Evolutionary conservation across 2,797 vertebrate species (phyloP).

Genomic region (Fringilla coelebs): DNA sequence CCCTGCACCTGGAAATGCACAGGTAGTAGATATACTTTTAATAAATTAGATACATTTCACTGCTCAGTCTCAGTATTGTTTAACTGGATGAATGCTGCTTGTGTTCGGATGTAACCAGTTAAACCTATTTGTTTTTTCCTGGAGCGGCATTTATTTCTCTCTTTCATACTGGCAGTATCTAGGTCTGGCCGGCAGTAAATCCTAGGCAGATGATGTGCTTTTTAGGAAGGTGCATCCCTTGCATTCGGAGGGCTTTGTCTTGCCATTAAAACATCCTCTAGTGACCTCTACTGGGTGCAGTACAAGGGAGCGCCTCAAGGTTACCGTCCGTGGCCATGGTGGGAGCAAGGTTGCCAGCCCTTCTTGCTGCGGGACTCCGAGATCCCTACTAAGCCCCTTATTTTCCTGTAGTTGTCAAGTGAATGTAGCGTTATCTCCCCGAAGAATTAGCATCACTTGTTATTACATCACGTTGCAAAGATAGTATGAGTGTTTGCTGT

Average conservation of each 20-base stretch:
- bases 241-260: neutral
- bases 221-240: neutral
- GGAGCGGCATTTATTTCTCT: neutral
- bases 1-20: constrained; percentile 61
- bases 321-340: neutral
- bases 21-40: constrained; percentile 80
- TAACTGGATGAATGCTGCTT: neutral
- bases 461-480: neutral
- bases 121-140: neutral
- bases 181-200: neutral
- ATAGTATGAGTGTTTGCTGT: neutral
- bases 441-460: neutral
- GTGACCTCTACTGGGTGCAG: constrained; percentile 19
- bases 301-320: neutral
- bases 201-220: neutral
- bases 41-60: neutral
- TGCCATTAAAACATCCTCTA: neutral
- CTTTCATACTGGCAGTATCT: neutral
- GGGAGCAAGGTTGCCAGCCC: neutral
- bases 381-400: neutral
- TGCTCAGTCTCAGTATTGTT: neutral
- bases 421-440: neutral
- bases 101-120: neutral
- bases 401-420: neutral
- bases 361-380: neutral